Evolutionary conservation across 2,797 vertebrate genomes (phyloP).

Genomic region (Mallotus villosus): DNA sequence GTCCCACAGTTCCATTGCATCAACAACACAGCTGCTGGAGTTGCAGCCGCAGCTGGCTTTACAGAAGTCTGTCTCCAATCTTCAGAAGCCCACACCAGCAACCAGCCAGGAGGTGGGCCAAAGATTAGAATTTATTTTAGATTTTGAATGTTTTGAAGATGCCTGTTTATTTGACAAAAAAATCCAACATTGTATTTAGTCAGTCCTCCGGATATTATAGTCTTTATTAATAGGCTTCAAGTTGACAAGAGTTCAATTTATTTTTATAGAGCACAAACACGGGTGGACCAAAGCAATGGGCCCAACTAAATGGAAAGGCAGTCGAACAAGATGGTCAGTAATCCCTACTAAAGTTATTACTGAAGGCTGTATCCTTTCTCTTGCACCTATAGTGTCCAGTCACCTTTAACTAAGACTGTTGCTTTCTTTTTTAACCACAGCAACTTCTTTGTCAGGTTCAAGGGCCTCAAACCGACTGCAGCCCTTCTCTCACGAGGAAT

Average conservation of each 20-base stretch:
- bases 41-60: conserved; percentile 96
- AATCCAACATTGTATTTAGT: neutral
- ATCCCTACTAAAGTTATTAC: neutral
- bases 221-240: neutral
- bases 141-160: neutral
- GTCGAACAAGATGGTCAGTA: conserved; percentile 94
- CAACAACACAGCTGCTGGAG: conserved; percentile 95
- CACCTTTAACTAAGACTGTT: neutral
- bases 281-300: conserved; percentile 99
- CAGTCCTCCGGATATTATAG: neutral
- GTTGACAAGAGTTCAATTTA: conserved; percentile 13
- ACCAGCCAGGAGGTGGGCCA: conserved; percentile 89
- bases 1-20: conserved; percentile 89
- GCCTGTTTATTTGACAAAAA: too few species aligned
- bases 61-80: conserved; percentile 99
- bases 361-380: neutral
- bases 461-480: conserved; percentile 99
- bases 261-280: conserved; percentile 88
- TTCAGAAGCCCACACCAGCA: conserved; percentile 93
- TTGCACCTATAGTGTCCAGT: too few species aligned
- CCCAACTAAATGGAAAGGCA: conserved; percentile 99
- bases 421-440: conserved; percentile 9
- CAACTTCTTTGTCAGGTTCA: conserved; percentile 81
- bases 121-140: neutral
- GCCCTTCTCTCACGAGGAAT: conserved; percentile 99